Evolutionary conservation across 2,113 vertebrate species (phyloP), one percentile per base, ranked within the genome.

Genomic region (Galbula dea): DNA sequence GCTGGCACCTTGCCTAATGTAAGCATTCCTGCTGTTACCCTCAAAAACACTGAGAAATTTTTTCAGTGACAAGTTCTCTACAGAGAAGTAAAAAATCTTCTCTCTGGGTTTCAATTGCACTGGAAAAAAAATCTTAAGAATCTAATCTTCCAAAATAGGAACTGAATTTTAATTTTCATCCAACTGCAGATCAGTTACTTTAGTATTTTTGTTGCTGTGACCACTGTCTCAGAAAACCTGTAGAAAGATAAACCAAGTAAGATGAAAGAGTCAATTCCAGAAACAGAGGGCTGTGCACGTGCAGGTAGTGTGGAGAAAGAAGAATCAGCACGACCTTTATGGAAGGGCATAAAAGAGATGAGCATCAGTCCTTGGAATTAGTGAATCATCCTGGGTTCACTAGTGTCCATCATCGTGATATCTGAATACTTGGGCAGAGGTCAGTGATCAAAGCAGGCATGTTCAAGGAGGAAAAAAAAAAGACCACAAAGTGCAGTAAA

Each of bases 361-460:
- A 95, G 88, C 90, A 88, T 75, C 92, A 68, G 88, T 88, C 88
- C 96, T 74, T 71, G 90, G 92, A 93, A 89, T 74, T 86, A 90
- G 92, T 83, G 87, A 89, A 80, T 57, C 88, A 90, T 67, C 86
- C 92, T 71, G 95, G 84, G 90, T 88, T 95, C 92, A 48, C 85
- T 21, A 90, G 88, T 88, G 95, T 94, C 96, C 96, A 86, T 95
- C 94, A 91, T 86, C 67, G 24, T 78, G 90, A 19, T 88, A 90
- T 68, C 86, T 92, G 94, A 96, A 95, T 77, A 88, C 93, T 83
- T 90, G 88, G 95, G 95, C 95, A 96, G 93, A 96, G 96, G 96
- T 96, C 95, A 96, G 34, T 54, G 92, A 96, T 96, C 94, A 96
- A 96, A 96, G 92, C 57, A 83, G 79, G 73, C 43, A 72, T 0